Base-by-base conservation (phyloP, 2,113 vertebrate genomes). In the Mirza zaza region DNA sequence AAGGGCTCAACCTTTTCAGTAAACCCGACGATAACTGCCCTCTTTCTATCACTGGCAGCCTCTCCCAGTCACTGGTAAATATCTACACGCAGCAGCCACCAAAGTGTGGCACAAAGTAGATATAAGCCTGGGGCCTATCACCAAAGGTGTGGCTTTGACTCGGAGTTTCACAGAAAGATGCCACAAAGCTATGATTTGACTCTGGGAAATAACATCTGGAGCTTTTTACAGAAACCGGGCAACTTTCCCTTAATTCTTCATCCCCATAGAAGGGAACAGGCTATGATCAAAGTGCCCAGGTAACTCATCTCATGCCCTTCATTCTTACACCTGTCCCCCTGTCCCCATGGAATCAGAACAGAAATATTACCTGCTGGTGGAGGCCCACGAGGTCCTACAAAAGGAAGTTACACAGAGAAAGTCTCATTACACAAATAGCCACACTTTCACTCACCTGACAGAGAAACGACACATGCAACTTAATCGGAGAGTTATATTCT, bases 1-100 rank as follows among this genome's bases (percentile, higher is more conserved):
- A 48, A 48, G 9, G 45, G 45, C 9, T 48, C 45, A 48, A 48
- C 45, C 45, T 48, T 48, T 48, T 48, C 9, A 48, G 45, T 48
- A 48, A 48, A 48, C 45, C 10, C 0, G 12, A 0, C 50, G 11
- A 13, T 20, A 68, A 13, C 3, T 65, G 13, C 23, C 14, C 36
- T 75, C 39, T 61, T 45, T 3, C 9, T 0, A 42, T 17, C 9
- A 27, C 10, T 13, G 5, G 20, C 0, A 0, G 27, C 20, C 25
- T 90, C 13, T 82, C 20, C 8, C 1, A 15, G 3, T 3, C n/a
- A 75, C 12, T 27, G 8, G 5, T 2, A 76, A 89, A 32, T 13
- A 2, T 12, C 29, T 34, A 45, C 2, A 12, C 21, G 25, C 2
- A 85, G 63, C 0, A 42, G 34, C 1, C 21, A 81, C n/a, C 4